Evolutionary conservation across 92 coral and sea anemone genomes (phyloP), one percentile per base, ranked within the genome.

Genomic region (Parazoanthus atlanticus): DNA sequence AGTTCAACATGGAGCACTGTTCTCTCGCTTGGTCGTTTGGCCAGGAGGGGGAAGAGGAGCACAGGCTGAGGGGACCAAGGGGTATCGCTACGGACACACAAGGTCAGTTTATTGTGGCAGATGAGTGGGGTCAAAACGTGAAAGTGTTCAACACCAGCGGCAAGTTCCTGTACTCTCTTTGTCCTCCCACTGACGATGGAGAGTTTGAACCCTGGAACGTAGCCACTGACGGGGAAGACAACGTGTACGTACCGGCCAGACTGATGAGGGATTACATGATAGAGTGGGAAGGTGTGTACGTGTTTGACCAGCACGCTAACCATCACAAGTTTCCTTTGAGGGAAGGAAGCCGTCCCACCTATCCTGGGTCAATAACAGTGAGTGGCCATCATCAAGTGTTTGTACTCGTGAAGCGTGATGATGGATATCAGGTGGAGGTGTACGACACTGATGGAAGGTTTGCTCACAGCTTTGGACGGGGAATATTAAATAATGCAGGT

Each of bases 381-480:
- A 56, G 23, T 19, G 64, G 11, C 64, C 17, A 56, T 56, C 23
- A 56, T 13, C 19, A 56, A 56, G 64, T 56, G 64, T 56, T 56
- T 19, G 64, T 56, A 80, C 41, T 79, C 67, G 41, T 17, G 23
- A 0, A 1, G 13, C 0, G 0, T 8, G 8, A 6, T 21, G 56
- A 1, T 49, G 56, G 5, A 49, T 8, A 56, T 56, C 41, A 21
- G 16, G 86, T 33, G 32, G 69, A 78, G 32, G 80, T 80, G 79
- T 80, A 80, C 58, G 38, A 80, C 32, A 26, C 56, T 80, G 79
- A 80, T 67, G 80, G 86, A 25, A 16, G 17, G 7, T 74, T 74
- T 74, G 77, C 54, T 61, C 65, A 80, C 73, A 26, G 32, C 9
- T 74, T 89, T 82, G 82, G 88, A 71, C 41, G 5, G n/a, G 78